Evolutionary conservation across 2,113 vertebrate species (phyloP), one percentile per base, ranked within the genome.

Genomic region (Dipodomys merriami): DNA sequence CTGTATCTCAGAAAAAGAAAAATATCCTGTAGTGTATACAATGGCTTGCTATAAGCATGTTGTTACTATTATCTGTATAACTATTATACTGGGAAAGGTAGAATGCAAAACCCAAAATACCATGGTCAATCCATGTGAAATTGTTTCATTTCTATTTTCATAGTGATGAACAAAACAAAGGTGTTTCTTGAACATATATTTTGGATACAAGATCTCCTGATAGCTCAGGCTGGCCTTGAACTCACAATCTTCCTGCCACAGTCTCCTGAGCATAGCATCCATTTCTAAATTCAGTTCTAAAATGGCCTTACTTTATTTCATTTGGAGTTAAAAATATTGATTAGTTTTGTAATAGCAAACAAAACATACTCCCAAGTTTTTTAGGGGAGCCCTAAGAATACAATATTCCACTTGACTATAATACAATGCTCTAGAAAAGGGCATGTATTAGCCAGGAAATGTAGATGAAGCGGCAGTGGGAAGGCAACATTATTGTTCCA

Each of bases 311-410:
- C 12, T 76, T 69, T 82, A 78, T 90, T 65, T 9, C 64, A 62
- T 33, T 67, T n/a, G 35, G 3, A 92, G 57, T 83, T 72, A 29
- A 90, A 95, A 93, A 77, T 71, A 86, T 29, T 29, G 39, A 39
- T n/a, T 39, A 64, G 35, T 64, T 35, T 68, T 81, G n/a, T 82
- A 64, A 77, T 7, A 77, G 62, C 27, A 62, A 89, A 33, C 69
- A 57, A 86, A 90, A 33, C 39, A 82, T 57, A 82, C 39, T 65
- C 49, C n/a, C 62, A 64, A 16, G 18, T 53, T 67, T 74, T 15
- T 62, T 10, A 57, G 39, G 1, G n/a, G 20, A 29, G 23, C 11
- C 68, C 76, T 65, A 77, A 68, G 29, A 64, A 86, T 44, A n/a
- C 44, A 53, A 44, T 74, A 44, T 46, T 68, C 44, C 8, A 64